Evolutionary conservation across 2,113 vertebrate genomes (phyloP).

Genomic region (Danio rerio): GRCz12tu NC_133191.1:50757501-50758000

Average conservation of each 20-base stretch:
- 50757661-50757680: conserved; percentile 79
- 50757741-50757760: conserved; percentile 53
- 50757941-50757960: conserved; percentile 1
- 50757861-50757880: conserved; percentile 23
- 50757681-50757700: conserved; percentile 84
- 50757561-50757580: conserved; percentile 55
- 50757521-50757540: background rate
- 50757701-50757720: conserved; percentile 77
- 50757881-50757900: conserved; percentile 27
- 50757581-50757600: conserved; percentile 75
- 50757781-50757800: conserved; percentile 42
- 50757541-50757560: conserved; percentile 35
- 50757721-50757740: conserved; percentile 71
- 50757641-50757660: conserved; percentile 77
- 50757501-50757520: background rate
- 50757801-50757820: conserved; percentile 36
- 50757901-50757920: conserved; percentile 15
- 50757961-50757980: conserved; percentile 17
- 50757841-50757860: conserved; percentile 33
- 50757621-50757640: conserved; percentile 62
- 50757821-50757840: conserved; percentile 23
- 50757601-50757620: conserved; percentile 66
- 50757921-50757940: conserved; percentile 22
- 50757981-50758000: conserved; percentile 4
- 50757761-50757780: conserved; percentile 58